Evolutionary conservation across 2,797 vertebrate species (phyloP).

Genomic region (Chelmon rostratus): DNA sequence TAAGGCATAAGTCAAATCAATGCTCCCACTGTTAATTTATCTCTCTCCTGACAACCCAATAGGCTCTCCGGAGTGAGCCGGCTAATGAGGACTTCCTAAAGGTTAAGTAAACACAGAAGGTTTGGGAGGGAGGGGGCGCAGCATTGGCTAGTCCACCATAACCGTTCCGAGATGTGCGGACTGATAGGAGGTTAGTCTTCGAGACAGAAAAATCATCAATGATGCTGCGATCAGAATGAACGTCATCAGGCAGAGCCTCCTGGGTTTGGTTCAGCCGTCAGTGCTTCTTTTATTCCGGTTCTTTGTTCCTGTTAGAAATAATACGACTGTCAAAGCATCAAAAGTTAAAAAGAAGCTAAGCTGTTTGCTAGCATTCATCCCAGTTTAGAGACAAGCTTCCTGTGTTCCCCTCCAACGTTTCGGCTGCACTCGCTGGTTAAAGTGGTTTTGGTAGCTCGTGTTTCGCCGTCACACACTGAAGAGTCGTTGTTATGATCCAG

Average conservation of each 20-base stretch:
- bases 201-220: no score
- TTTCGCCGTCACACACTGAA: no score
- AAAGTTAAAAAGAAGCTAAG: not conserved
- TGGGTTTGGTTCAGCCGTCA: not conserved
- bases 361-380: not conserved
- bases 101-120: conserved; percentile 85
- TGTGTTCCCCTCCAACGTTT: not conserved
- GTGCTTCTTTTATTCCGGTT: not conserved
- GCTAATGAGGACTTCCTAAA: conserved; percentile 88
- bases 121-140: conserved; percentile 41
- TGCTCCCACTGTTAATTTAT: conserved; percentile 85
- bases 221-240: no score
- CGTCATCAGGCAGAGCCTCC: no score
- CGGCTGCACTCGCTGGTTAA: not conserved
- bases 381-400: not conserved
- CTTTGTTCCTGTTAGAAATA: not conserved
- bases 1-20: conserved; percentile 86
- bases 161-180: conserved; percentile 42
- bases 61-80: conserved; percentile 70
- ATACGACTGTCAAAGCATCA: not conserved
- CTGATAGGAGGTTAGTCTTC: not conserved
- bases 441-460: no score
- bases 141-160: conserved; percentile 15
- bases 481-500: no score
- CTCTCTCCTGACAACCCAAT: conserved; percentile 83